phyloP scores from a whole-genome alignment of 2,888 invertebrate species.

The Rotaria sp. region DNA sequence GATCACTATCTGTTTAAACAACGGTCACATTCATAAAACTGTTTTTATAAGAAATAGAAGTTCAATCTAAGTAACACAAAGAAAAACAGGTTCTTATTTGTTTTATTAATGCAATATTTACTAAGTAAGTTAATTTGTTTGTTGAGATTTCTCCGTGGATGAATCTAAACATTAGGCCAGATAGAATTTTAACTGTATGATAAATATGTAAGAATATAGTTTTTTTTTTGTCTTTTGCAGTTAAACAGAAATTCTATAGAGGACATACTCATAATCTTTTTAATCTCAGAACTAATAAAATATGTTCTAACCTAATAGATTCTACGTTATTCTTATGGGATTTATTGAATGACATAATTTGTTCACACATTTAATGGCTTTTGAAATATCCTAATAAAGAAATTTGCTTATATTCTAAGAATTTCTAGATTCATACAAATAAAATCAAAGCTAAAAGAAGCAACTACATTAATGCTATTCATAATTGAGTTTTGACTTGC shows the following conservation, averaged over 20 bases:
- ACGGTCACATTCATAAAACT: background rate
- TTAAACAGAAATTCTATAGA: background rate
- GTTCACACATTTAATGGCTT: background rate
- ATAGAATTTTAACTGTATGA: background rate
- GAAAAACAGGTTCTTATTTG: background rate
- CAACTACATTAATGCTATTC: background rate
- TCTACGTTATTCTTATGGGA: background rate
- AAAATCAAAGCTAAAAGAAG: background rate
- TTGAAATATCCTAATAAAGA: background rate
- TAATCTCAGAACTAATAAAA: background rate
- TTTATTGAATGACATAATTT: background rate
- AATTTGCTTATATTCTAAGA: background rate
- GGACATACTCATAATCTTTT: background rate
- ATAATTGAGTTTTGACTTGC: background rate
- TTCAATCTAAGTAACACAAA: background rate
- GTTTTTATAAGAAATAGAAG: background rate
- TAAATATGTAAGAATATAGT: background rate
- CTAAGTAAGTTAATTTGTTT: slow-evolving; percentile 14
- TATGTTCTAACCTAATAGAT: background rate
- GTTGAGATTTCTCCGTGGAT: background rate
- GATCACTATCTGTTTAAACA: slow-evolving; percentile 2
- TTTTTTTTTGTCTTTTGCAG: background rate
- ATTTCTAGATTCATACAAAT: background rate
- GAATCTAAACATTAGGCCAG: background rate
- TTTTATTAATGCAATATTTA: background rate